phyloP scores from a whole-genome alignment of 2,113 vertebrate genomes.

The Ceyx cyanopectus region DNA sequence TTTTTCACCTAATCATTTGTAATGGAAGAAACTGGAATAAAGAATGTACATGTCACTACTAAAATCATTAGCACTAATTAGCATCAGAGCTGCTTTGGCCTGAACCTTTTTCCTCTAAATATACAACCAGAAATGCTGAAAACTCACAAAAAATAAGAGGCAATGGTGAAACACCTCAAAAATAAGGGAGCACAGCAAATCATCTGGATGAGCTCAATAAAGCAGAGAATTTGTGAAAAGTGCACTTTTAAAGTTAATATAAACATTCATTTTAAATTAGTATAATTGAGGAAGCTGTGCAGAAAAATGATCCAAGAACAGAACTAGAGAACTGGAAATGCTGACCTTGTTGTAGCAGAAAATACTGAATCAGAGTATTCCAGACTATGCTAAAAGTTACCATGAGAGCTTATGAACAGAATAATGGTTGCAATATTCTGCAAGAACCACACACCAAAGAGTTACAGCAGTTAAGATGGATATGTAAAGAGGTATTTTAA shows the following conservation, averaged over 20 bases:
- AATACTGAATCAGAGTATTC: neutral
- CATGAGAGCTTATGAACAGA: neutral
- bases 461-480: neutral
- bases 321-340: neutral
- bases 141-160: neutral
- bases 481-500: neutral
- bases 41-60: neutral
- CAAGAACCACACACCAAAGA: neutral
- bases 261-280: neutral
- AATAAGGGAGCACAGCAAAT: neutral
- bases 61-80: neutral
- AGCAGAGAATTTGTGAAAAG: neutral
- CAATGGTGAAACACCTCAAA: neutral
- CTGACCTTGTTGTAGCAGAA: neutral
- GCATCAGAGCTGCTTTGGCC: neutral
- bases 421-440: neutral
- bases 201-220: neutral
- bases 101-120: neutral
- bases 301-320: neutral
- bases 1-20: neutral
- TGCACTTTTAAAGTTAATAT: neutral
- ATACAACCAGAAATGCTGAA: neutral
- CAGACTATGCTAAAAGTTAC: neutral
- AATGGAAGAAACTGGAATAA: neutral
- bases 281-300: neutral